phyloP scores from a whole-genome alignment of 2,113 vertebrate species.

The Anoura caudifer region DNA sequence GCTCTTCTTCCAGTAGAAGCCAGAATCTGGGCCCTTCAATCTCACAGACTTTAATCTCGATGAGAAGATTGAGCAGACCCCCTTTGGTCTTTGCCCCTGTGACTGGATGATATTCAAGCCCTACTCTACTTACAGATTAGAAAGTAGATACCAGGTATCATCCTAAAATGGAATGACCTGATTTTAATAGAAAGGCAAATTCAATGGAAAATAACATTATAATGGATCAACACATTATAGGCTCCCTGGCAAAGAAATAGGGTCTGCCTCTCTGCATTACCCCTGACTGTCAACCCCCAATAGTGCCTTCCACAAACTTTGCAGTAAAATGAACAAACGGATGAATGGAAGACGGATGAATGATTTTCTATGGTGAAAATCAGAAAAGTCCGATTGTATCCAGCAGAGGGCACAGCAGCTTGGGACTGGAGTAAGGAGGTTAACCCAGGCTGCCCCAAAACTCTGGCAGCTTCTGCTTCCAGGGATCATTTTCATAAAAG shows the following conservation, averaged over 20 bases:
- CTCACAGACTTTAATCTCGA: constrained; percentile 38
- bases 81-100: neutral
- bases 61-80: neutral
- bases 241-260: neutral
- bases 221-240: neutral
- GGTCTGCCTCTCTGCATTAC: neutral
- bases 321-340: neutral
- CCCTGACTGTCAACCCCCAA: neutral
- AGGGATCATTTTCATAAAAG: neutral
- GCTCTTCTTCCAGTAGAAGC: neutral
- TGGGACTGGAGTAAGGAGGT: neutral
- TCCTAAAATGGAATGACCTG: neutral
- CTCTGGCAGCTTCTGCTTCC: neutral
- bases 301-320: neutral
- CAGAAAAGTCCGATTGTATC: constrained; percentile 20
- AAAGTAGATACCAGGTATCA: neutral
- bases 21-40: neutral
- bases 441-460: neutral
- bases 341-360: neutral
- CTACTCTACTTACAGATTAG: neutral
- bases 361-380: neutral
- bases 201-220: neutral
- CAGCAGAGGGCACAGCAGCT: constrained; percentile 62
- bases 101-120: neutral
- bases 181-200: constrained; percentile 39